phyloP scores from a whole-genome alignment of 2,797 vertebrate species.

The Tamandua tetradactyla region DNA sequence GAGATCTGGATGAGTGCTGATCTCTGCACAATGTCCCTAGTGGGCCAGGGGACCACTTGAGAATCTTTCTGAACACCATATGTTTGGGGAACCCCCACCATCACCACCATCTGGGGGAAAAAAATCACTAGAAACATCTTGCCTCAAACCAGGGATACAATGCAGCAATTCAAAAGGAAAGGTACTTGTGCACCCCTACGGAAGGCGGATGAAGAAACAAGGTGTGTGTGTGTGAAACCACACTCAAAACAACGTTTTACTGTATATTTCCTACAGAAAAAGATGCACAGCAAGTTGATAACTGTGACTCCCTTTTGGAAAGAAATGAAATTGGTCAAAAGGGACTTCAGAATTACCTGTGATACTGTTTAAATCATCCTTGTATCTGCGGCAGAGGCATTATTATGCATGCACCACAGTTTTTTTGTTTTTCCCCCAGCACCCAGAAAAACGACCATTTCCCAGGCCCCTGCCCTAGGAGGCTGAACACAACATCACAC shows the following conservation, averaged over 20 bases:
- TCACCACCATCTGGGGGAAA: neutral
- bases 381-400: neutral
- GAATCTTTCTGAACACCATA: neutral
- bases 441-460: neutral
- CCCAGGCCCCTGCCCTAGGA: neutral
- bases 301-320: neutral
- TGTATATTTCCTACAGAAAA: neutral
- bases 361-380: neutral
- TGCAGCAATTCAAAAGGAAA: neutral
- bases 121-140: neutral
- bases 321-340: neutral
- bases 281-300: neutral
- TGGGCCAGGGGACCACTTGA: neutral
- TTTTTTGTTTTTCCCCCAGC: neutral
- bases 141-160: no score
- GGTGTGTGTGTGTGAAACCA: neutral
- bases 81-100: neutral
- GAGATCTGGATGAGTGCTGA: neutral
- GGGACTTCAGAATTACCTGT: neutral
- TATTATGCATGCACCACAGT: neutral
- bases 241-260: neutral
- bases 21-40: neutral
- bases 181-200: no score
- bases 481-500: neutral
- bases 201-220: neutral